Evolutionary conservation across 2,797 vertebrate genomes (phyloP).

Genomic region (Acanthopagrus latus): DNA sequence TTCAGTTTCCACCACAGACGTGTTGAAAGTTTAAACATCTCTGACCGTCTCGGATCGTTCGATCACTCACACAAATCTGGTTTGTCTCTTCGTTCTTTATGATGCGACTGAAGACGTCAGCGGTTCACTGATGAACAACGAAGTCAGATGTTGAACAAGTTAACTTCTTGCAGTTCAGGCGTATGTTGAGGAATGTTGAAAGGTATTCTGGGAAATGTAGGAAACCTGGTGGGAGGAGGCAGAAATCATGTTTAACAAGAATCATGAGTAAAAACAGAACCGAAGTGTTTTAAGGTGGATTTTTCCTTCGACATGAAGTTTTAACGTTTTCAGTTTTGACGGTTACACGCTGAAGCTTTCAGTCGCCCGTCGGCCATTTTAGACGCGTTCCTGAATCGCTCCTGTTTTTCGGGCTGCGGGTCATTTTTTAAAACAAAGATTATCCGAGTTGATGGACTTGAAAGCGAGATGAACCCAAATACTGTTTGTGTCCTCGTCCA

Average conservation of each 20-base stretch:
- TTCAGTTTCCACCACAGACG: too few relatives aligned
- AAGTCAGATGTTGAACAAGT: too few relatives aligned
- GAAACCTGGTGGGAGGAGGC: background rate
- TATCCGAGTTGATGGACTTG: slow-evolving; percentile 3
- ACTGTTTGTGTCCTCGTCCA: slow-evolving; percentile 36
- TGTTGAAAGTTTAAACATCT: too few relatives aligned
- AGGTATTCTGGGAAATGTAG: slow-evolving; percentile 32
- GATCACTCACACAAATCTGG: too few relatives aligned
- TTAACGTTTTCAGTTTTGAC: background rate
- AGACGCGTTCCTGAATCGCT: background rate
- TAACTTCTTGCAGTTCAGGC: background rate
- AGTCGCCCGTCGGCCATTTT: background rate
- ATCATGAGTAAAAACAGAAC: background rate
- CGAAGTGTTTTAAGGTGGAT: slow-evolving; percentile 29
- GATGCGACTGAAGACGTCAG: too few relatives aligned
- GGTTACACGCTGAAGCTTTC: background rate
- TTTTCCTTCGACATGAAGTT: slow-evolving; percentile 18
- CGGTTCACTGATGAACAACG: too few relatives aligned
- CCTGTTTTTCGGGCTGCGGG: background rate
- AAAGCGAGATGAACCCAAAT: slow-evolving; percentile 46
- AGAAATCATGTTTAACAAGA: background rate
- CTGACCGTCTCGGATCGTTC: too few relatives aligned
- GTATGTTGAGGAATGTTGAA: background rate
- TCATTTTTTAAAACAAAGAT: background rate
- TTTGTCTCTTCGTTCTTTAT: too few relatives aligned